Conservation (phyloP, 2,797 vertebrate genomes). For the Halcyon smyrnensis region DNA sequence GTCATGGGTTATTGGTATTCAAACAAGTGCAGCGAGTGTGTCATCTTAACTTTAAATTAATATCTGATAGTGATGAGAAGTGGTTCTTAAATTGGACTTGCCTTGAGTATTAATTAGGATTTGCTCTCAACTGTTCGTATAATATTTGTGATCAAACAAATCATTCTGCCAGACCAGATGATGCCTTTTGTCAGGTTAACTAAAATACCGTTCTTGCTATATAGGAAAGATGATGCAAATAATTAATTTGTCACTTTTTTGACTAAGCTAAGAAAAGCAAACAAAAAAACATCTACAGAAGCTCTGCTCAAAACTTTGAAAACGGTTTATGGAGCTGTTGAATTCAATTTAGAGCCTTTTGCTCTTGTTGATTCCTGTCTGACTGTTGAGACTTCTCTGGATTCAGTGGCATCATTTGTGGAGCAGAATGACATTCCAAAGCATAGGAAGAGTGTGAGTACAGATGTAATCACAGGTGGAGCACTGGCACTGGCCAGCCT, state of each 20-base stretch:
- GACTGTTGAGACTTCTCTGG: background rate
- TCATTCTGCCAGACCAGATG: background rate
- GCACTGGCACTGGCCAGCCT: background rate
- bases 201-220: background rate
- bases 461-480: background rate
- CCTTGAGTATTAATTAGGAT: constrained; percentile 14
- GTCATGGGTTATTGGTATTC: background rate
- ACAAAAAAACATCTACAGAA: background rate
- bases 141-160: constrained; percentile 1
- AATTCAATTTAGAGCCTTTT: background rate
- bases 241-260: constrained; percentile 19
- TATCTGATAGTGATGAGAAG: constrained; percentile 20
- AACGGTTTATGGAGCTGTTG: background rate
- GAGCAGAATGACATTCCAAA: background rate
- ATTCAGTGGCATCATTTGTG: background rate
- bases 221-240: background rate
- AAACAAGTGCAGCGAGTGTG: background rate
- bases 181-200: constrained; percentile 41
- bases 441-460: background rate
- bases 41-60: background rate
- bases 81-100: background rate
- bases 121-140: constrained; percentile 12
- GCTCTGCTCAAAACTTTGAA: background rate
- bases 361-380: background rate
- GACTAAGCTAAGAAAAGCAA: background rate